Evolutionary conservation across 2,113 vertebrate genomes (phyloP).

Genomic region (Motacilla tschutschensis): DNA sequence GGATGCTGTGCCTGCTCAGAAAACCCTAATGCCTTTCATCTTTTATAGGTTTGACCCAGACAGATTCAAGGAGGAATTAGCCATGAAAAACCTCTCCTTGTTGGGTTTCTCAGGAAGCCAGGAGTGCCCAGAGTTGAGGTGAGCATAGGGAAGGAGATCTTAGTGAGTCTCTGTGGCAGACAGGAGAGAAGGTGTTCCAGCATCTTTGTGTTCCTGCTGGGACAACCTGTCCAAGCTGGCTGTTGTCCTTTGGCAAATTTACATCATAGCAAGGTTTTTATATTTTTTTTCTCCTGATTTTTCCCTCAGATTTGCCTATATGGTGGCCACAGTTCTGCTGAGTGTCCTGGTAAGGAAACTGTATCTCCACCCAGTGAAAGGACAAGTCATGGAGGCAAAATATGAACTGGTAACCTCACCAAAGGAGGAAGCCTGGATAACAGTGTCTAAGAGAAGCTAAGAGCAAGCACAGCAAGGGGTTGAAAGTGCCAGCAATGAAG

Average conservation of each 20-base stretch:
- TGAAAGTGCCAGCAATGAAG: background rate
- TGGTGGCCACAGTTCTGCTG: constrained; percentile 85
- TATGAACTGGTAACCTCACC: constrained; percentile 91
- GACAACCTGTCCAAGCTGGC: background rate
- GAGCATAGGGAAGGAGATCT: background rate
- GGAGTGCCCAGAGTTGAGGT: constrained; percentile 93
- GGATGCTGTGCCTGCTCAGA: background rate
- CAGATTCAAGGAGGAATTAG: constrained; percentile 84
- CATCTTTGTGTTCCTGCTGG: background rate
- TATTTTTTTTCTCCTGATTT: background rate
- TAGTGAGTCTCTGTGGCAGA: background rate
- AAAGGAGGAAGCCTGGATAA: constrained; percentile 95
- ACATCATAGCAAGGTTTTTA: background rate
- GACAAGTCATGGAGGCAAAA: constrained; percentile 86
- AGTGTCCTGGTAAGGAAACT: constrained; percentile 82
- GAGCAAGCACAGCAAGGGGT: background rate
- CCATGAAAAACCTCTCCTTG: constrained; percentile 83
- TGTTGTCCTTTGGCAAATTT: background rate
- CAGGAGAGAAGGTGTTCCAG: background rate
- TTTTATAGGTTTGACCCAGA: constrained; percentile 87
- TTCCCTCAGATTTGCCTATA: constrained; percentile 87
- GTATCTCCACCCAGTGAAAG: constrained; percentile 77
- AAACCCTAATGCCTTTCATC: background rate
- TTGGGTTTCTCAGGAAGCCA: constrained; percentile 92
- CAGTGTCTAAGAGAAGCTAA: constrained; percentile 82